phyloP scores from a whole-genome alignment of 1,140 invertebrate species.

The Mactra quadrangularis region DNA sequence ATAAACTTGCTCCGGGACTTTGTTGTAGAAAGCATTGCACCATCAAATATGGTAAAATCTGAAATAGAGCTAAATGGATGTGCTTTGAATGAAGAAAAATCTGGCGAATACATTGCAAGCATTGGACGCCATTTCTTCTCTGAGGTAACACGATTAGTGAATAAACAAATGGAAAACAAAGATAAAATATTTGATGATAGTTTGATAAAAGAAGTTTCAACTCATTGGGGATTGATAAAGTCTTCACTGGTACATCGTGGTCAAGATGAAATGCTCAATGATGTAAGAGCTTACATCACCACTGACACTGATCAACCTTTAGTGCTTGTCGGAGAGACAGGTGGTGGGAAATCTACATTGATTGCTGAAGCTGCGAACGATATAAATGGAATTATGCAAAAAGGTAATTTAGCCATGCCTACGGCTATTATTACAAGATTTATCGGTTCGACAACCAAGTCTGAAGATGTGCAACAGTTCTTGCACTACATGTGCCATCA shows the following conservation, averaged over 20 bases:
- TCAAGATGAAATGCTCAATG: constrained; percentile 86
- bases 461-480: constrained; percentile 69
- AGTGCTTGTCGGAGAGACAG: constrained; percentile 76
- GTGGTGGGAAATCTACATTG: constrained; percentile 80
- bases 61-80: constrained; percentile 96
- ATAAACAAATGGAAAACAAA: constrained; percentile 74
- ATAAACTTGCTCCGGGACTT: constrained; percentile 91
- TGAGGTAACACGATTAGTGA: constrained; percentile 91
- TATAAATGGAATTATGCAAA: constrained; percentile 67
- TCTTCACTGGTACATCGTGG: constrained; percentile 92
- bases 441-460: constrained; percentile 75
- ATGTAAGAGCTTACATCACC: constrained; percentile 89
- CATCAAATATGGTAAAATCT: constrained; percentile 65
- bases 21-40: constrained; percentile 63
- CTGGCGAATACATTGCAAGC: constrained; percentile 64
- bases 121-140: constrained; percentile 89
- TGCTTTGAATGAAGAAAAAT: constrained; percentile 91
- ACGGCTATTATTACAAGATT: constrained; percentile 74
- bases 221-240: constrained; percentile 95
- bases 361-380: constrained; percentile 74
- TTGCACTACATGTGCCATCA: constrained; percentile 77
- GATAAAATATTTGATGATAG: constrained; percentile 84
- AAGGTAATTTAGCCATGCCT: constrained; percentile 66
- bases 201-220: constrained; percentile 92
- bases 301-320: constrained; percentile 81